Percentiles rank a stretch among this genome's conserved stretches.
These are phyloP conservation scores for Pachycephus smyrnensis DNA, from an alignment of 2,888 invertebrate genomes.

Conservation along the genomic window DNA sequence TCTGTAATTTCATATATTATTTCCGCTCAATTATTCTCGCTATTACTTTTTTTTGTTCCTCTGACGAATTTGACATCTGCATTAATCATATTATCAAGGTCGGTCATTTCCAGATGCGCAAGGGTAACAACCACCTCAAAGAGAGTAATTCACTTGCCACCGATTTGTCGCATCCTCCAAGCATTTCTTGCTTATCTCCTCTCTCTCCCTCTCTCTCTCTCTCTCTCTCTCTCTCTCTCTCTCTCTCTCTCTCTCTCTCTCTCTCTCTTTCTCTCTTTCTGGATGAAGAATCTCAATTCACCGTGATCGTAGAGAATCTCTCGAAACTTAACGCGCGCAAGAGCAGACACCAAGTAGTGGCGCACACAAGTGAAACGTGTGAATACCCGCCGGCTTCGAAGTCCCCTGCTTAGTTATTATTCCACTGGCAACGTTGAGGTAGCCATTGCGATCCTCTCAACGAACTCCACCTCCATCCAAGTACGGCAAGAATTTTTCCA, in stretches of 20 bases:
- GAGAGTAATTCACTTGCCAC: neutral
- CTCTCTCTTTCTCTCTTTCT: neutral
- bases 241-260: neutral
- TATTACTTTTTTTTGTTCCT: neutral
- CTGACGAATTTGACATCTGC: neutral
- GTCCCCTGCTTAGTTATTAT: slow-evolving; percentile 4
- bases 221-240: neutral
- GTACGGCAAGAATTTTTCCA: neutral
- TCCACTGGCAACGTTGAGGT: slow-evolving; percentile 6
- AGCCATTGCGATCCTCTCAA: slow-evolving; percentile 1
- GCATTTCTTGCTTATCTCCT: slow-evolving; percentile 1
- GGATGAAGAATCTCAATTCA: neutral
- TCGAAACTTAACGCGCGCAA: neutral
- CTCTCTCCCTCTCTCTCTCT: slow-evolving; percentile 4
- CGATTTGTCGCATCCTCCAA: neutral
- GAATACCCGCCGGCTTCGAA: neutral
- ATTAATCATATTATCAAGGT: neutral
- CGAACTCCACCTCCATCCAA: neutral
- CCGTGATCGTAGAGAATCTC: neutral
- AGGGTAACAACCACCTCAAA: neutral
- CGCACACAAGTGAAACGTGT: neutral
- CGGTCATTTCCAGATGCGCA: neutral
- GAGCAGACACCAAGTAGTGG: neutral
- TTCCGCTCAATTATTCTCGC: neutral
- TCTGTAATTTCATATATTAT: neutral